A percentile compares a stretch with the other conserved stretches of the same genome.
These are phyloP conservation scores for Gasteruption jaculator DNA, from an alignment of 2,888 invertebrate genomes.

Conservation along the genomic window DNA sequence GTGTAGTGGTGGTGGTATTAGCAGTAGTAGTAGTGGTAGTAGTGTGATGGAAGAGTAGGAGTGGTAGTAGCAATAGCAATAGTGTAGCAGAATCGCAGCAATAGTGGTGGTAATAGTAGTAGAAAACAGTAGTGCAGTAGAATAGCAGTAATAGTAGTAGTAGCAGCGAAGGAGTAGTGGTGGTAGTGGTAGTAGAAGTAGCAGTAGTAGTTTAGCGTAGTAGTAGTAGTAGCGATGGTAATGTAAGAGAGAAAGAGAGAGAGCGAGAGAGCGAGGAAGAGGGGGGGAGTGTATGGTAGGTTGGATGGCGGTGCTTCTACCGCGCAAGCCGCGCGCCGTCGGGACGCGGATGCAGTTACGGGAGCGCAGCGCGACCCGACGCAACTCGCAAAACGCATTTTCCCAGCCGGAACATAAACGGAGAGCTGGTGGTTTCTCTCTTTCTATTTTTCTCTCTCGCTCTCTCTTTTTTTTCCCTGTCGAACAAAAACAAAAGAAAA, in stretches of 20 bases:
- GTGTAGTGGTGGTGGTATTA: neutral
- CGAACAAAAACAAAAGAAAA: too few relatives aligned
- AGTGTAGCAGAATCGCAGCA: slow-evolving; percentile 8
- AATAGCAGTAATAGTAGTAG: slow-evolving; percentile 5
- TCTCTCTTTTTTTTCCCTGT: slow-evolving; percentile 17
- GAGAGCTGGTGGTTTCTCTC: slow-evolving; percentile 26
- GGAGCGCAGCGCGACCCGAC: slow-evolving; percentile 52
- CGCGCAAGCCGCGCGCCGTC: slow-evolving; percentile 47
- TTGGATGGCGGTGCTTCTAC: slow-evolving; percentile 48
- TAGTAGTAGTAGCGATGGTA: slow-evolving; percentile 18
- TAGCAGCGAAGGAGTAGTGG: slow-evolving; percentile 3
- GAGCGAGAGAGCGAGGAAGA: slow-evolving; percentile 26
- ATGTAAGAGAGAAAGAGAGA: slow-evolving; percentile 17
- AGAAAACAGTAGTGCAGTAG: slow-evolving; percentile 17
- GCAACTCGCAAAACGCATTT: slow-evolving; percentile 44
- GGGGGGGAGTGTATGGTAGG: slow-evolving; percentile 43
- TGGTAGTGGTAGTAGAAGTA: neutral
- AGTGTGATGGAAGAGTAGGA: neutral
- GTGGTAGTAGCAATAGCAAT: neutral
- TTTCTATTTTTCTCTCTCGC: slow-evolving; percentile 17
- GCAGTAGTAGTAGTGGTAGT: neutral
- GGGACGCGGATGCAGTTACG: slow-evolving; percentile 52
- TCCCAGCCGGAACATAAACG: slow-evolving; percentile 37
- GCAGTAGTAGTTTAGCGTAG: slow-evolving; percentile 13
- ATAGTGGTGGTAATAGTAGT: slow-evolving; percentile 15